phyloP scores from a whole-genome alignment of 2,113 vertebrate genomes.

The Saiga tatarica region DNA sequence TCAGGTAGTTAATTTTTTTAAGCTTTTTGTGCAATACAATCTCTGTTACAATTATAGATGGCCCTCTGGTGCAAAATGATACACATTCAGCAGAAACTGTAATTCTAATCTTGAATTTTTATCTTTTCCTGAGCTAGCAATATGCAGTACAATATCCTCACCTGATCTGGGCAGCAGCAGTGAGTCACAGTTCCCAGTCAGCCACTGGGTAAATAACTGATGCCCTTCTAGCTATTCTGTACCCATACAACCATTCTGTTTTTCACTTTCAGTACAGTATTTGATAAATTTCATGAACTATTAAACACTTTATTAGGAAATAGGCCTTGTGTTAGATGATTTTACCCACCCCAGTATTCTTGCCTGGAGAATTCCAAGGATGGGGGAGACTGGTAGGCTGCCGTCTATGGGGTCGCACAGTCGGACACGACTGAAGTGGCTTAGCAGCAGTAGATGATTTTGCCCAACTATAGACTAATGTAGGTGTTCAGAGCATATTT shows the following conservation, averaged over 20 bases:
- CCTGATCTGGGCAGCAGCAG: background rate
- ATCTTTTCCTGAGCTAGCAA: background rate
- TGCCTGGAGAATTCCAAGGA: no score
- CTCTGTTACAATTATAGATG: background rate
- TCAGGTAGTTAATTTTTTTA: background rate
- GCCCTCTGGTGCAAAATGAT: background rate
- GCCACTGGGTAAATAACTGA: background rate
- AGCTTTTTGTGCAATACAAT: background rate
- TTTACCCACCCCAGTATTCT: background rate
- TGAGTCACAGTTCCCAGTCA: background rate
- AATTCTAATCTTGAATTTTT: background rate
- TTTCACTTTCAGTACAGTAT: background rate
- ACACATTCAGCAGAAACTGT: background rate
- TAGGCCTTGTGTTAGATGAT: background rate
- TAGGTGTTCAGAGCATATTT: background rate
- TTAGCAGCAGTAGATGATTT: background rate
- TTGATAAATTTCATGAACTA: background rate
- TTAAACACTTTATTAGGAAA: background rate
- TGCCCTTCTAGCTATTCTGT: background rate
- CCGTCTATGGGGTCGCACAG: no score
- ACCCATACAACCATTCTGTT: background rate
- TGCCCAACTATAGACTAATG: background rate
- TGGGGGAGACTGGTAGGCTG: no score
- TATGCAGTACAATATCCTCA: background rate
- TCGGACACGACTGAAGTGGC: fast-evolving